Base-by-base conservation (phyloP, 2,888 invertebrate species). In the Watsonalla cultraria region DNA sequence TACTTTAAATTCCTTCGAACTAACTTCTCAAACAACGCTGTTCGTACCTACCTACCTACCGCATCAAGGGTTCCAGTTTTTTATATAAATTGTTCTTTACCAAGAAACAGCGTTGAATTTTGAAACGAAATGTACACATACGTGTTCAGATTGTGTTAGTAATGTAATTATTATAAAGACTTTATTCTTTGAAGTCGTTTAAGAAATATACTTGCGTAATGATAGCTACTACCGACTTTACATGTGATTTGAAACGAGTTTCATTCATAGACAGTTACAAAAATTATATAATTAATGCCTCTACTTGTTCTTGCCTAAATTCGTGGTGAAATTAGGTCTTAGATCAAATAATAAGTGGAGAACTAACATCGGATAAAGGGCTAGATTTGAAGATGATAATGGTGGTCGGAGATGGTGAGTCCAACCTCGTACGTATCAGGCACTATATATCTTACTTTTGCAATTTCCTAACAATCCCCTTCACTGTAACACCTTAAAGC, bases 261-360 rank as follows among this genome's bases (percentile, higher is more conserved):
- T 66, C 67, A 70, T 70, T 70, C 70, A 70, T 64, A 62, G 60
- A 58, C 50, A 42, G 53, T 56, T 54, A 57, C 64, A 59, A 55
- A 49, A 11, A 45, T 45, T 55, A 46, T 58, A 59, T 54, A 56
- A 57, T 65, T 59, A 51, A 9, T 53, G 57, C 54, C 47, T 39
- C 37, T 51, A 14, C 13, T 6, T 48, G 11, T 14, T 47, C 8
- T 24, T 13, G 7, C 1, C 0, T 15, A 37, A 14, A 35, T 9
- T 37, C 9, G 39, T 14, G 37, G 37, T 37, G 42, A 11, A 42
- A 11, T 42, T 11, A 42, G 11, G 42, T 42, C 11, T 24, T 24
- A 2, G 24, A 24, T 24, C 24, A 24, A 24, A 24, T 24, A 24
- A 24, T 2, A 24, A 24, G 24, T 24, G 24, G n/a, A n/a, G n/a